Percentiles rank a stretch among this genome's conserved stretches.
These are phyloP conservation scores for Eupithecia dodoneata DNA, from an alignment of 2,888 invertebrate genomes.

Conservation along the genomic window DNA sequence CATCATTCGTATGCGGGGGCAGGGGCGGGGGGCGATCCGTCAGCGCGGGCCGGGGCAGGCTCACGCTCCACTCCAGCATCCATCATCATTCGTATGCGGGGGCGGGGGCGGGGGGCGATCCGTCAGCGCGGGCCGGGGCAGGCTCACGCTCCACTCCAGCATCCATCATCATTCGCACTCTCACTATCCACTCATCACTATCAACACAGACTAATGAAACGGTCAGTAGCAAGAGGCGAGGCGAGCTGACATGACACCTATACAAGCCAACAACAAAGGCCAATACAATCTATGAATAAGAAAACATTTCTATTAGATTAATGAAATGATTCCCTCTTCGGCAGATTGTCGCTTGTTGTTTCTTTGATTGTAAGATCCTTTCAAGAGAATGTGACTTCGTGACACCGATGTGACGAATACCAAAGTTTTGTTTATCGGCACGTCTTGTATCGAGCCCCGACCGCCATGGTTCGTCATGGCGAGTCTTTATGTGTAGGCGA, in stretches of 20 bases:
- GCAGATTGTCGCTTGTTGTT: background rate
- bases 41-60: slow-evolving; percentile 63
- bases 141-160: slow-evolving; percentile 42
- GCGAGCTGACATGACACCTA: background rate
- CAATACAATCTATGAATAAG: no score
- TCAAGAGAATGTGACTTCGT: background rate
- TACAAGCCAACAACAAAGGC: background rate
- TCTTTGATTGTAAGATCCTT: background rate
- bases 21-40: slow-evolving; percentile 64
- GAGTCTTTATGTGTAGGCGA: no score
- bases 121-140: slow-evolving; percentile 66
- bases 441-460: no score
- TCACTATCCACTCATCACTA: background rate
- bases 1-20: no score
- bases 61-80: slow-evolving; percentile 27
- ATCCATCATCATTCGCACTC: background rate
- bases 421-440: background rate
- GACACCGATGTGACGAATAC: background rate
- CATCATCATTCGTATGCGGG: no score
- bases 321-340: no score
- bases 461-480: no score
- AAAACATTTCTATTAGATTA: no score
- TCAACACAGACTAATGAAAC: background rate
- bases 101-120: slow-evolving; percentile 61
- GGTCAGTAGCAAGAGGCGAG: background rate